Percentiles rank a stretch among this genome's conserved stretches.
Conservation (phyloP, 2,888 invertebrate genomes). For the Anticlea derivata region DNA sequence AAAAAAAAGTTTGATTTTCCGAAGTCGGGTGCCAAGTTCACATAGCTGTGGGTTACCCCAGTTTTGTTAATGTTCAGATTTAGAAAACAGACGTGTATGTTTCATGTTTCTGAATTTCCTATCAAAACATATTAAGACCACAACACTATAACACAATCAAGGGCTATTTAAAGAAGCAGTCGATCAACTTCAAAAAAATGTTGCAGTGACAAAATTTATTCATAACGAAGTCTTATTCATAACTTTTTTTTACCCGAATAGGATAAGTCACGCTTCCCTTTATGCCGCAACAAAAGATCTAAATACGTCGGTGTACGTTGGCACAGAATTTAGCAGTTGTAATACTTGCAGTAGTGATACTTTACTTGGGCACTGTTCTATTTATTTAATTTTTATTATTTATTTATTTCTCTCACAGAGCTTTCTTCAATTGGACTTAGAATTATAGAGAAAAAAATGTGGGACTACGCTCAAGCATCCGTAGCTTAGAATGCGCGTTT, state of each 20-base stretch:
- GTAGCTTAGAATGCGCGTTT: no score
- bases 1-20: no score
- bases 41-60: conserved; percentile 7
- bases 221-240: conserved; percentile 64
- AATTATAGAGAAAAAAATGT: no score
- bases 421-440: no score
- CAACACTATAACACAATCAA: conserved; percentile 36
- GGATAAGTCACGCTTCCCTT: conserved; percentile 75
- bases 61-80: not conserved
- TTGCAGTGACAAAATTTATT: conserved; percentile 55
- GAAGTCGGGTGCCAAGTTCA: no score
- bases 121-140: conserved; percentile 34
- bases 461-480: no score
- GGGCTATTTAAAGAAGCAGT: conserved; percentile 41
- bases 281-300: conserved; percentile 75
- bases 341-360: not conserved
- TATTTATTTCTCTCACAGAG: no score
- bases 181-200: conserved; percentile 43
- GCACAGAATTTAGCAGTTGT: conserved; percentile 14
- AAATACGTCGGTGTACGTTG: conserved; percentile 53
- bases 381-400: no score
- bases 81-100: not conserved
- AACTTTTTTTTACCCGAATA: conserved; percentile 56
- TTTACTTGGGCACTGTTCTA: no score
- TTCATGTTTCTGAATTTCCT: no score